Base-by-base conservation (phyloP, 2,113 vertebrate species). In the Panurus biarmicus region DNA sequence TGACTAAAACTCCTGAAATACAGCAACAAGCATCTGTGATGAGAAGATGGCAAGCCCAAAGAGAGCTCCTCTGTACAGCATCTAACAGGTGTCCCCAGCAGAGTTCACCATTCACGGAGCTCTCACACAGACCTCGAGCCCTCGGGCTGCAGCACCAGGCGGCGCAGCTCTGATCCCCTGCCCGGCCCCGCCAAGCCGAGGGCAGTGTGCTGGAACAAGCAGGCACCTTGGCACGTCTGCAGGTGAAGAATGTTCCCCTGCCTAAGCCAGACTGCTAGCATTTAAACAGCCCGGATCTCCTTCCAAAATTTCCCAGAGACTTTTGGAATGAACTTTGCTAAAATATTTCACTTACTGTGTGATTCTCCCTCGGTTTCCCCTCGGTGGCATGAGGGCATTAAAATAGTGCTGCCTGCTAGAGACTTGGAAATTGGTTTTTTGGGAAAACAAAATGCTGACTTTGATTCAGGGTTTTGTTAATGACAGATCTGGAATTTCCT, bases 51-150 rank as follows among this genome's bases (percentile, higher is more conserved):
- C 14, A 28, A 58, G 14, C 21, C 56, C 53, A 24, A 35, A n/a
- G 66, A 4, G 25, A 35, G 64, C 13, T 69, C 12, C 1, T 8
- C 4, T 29, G 71, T 17, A 2, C 53, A 9, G 0, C 0, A 10
- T 11, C 8, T 6, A 9, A 12, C 35, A 40, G 28, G 1, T 24
- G 33, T 17, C 20, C 58, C 35, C 45, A 4, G 2, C 13, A 15
- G 64, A 40, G 56, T 0, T 51, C 60, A 4, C n/a, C n/a, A n/a
- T n/a, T n/a, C n/a, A n/a, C n/a, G n/a, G n/a, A n/a, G n/a, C n/a
- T n/a, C n/a, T n/a, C n/a, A n/a, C n/a, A n/a, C n/a, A n/a, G n/a
- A n/a, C n/a, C n/a, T n/a, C n/a, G n/a, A n/a, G n/a, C 42, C 40
- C 40, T 42, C 12, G 15, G 42, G 42, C 42, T 17, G 42, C 42